Percentiles rank a stretch among this genome's conserved stretches.
phyloP scores from a whole-genome alignment of 2,797 vertebrate genomes.

The Carcharodon carcharias region DNA sequence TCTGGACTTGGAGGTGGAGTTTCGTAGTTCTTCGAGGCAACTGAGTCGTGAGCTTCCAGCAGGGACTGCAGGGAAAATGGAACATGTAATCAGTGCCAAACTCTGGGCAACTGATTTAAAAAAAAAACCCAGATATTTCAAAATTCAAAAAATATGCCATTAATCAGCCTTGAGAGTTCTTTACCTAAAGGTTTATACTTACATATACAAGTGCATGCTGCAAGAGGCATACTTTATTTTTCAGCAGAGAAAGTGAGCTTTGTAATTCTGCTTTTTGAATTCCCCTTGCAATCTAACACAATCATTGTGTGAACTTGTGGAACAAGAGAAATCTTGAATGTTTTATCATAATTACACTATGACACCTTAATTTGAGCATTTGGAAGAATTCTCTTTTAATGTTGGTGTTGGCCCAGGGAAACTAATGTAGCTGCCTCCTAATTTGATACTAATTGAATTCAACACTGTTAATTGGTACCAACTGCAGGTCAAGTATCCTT shows the following conservation, averaged over 20 bases:
- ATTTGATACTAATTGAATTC: not conserved
- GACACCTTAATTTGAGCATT: not conserved
- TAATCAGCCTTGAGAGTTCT: not conserved
- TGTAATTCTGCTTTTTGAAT: not conserved
- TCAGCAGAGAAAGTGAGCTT: not conserved
- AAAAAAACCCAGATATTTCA: not conserved
- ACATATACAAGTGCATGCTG: not conserved
- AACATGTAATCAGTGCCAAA: not conserved
- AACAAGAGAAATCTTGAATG: not conserved
- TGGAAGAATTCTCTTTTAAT: not conserved
- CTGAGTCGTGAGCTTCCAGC: constrained; percentile 88
- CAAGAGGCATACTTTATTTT: not conserved
- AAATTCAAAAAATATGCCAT: not conserved
- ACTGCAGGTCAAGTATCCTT: not conserved
- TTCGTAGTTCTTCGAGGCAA: constrained; percentile 89
- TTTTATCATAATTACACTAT: not conserved
- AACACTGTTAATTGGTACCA: not conserved
- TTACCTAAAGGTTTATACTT: not conserved
- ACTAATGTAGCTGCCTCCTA: not conserved
- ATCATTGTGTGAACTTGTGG: not conserved
- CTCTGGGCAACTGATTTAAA: not conserved
- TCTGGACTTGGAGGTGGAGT: constrained; percentile 80
- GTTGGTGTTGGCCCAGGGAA: not conserved
- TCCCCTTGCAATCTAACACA: not conserved
- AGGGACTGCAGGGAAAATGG: constrained; percentile 64